Conservation (phyloP, 2,888 invertebrate species). For the Aphrophora alni region DNA sequence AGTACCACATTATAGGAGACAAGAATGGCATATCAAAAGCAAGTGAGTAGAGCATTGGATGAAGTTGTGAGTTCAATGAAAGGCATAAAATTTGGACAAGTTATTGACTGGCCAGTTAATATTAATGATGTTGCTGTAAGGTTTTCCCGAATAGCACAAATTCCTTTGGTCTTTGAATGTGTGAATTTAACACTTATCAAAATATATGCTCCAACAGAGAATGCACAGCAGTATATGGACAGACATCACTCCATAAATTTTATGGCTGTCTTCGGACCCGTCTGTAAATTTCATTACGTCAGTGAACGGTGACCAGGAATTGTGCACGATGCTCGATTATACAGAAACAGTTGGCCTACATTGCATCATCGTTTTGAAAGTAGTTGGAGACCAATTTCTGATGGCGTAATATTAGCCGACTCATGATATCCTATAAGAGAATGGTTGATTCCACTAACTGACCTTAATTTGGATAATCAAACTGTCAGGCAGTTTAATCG, state of each 20-base stretch:
- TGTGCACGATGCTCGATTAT: not conserved
- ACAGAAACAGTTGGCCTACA: not conserved
- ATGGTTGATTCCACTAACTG: no score
- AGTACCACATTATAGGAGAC: not conserved
- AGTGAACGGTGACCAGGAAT: not conserved
- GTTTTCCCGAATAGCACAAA: no score
- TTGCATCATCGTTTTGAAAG: no score
- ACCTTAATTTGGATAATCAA: no score
- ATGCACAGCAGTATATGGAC: not conserved
- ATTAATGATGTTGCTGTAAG: not conserved
- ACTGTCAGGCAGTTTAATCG: no score
- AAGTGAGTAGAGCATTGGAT: not conserved
- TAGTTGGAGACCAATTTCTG: no score
- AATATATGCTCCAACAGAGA: not conserved
- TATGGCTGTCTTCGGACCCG: not conserved
- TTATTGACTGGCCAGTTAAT: not conserved
- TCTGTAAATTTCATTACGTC: not conserved
- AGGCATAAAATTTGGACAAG: not conserved
- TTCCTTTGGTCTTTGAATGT: not conserved
- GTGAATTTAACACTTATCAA: not conserved
- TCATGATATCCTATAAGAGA: no score
- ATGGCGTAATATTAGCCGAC: no score
- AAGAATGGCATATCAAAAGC: not conserved
- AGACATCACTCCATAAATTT: not conserved
- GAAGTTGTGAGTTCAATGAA: not conserved